Evolutionary conservation across 2,888 invertebrate genomes (phyloP).

Genomic region (Prosopocoilus inquinatus): DNA sequence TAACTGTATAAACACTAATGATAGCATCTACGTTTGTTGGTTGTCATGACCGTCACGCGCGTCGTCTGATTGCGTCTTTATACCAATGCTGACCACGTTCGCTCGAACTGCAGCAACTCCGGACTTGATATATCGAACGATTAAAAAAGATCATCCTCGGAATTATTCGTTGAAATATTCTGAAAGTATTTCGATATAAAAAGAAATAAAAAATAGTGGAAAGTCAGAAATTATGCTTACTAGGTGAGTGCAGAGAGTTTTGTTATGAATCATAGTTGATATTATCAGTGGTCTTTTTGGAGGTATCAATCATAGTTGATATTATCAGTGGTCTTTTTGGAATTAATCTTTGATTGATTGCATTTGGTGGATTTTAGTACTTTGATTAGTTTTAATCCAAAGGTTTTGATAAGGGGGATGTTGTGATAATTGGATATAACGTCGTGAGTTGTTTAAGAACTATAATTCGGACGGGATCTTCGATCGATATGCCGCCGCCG

Average conservation of each 20-base stretch:
- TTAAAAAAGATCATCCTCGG: slow-evolving; percentile 17
- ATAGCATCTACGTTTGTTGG: slow-evolving; percentile 28
- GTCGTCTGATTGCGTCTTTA: slow-evolving; percentile 44
- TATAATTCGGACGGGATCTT: slow-evolving; percentile 38
- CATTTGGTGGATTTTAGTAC: no score
- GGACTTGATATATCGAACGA: background rate
- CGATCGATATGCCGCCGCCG: slow-evolving; percentile 24
- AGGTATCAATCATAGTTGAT: no score
- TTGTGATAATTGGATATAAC: slow-evolving; percentile 26
- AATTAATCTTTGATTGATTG: no score
- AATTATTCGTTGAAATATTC: slow-evolving; percentile 22
- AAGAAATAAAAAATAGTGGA: no score
- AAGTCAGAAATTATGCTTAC: no score
- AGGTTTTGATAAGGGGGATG: no score
- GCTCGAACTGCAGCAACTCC: slow-evolving; percentile 35
- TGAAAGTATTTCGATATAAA: no score
- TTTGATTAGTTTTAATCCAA: background rate
- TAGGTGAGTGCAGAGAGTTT: no score
- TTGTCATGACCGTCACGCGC: slow-evolving; percentile 48
- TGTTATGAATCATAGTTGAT: no score
- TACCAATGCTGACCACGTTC: slow-evolving; percentile 49
- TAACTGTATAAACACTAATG: slow-evolving; percentile 31
- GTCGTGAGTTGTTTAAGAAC: slow-evolving; percentile 35
- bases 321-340: no score
- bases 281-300: no score